These are phyloP conservation scores for Pterocles orientalis DNA, from an alignment of 2,113 vertebrate genomes.

Conservation along the genomic window DNA sequence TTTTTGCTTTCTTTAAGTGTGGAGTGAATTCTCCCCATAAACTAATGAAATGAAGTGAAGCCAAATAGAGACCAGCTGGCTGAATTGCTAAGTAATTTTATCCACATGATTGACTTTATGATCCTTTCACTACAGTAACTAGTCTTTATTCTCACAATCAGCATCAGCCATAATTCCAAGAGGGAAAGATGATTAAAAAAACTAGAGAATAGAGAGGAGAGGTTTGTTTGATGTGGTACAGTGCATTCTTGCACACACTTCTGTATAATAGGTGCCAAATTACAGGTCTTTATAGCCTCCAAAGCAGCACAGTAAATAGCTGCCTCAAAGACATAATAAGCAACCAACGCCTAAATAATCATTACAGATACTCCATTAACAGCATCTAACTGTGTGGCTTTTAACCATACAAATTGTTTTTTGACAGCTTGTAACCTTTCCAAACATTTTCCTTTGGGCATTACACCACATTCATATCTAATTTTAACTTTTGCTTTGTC, in stretches of 20 bases:
- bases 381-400: constrained; percentile 75
- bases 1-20: constrained; percentile 78
- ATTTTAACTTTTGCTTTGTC: constrained; percentile 74
- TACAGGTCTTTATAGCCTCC: constrained; percentile 80
- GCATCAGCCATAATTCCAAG: constrained; percentile 82
- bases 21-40: constrained; percentile 78
- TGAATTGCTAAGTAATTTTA: constrained; percentile 92
- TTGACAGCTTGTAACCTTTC: constrained; percentile 78
- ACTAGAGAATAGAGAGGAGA: constrained; percentile 75
- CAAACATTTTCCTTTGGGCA: constrained; percentile 75
- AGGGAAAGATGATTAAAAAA: constrained; percentile 84
- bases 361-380: constrained; percentile 77
- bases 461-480: constrained; percentile 71
- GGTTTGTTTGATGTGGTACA: constrained; percentile 75
- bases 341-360: constrained; percentile 82
- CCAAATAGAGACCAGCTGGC: constrained; percentile 89
- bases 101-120: constrained; percentile 97
- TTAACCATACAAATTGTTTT: constrained; percentile 78
- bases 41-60: constrained; percentile 82
- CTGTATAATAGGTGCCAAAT: constrained; percentile 87
- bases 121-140: constrained; percentile 89
- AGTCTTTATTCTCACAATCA: constrained; percentile 94
- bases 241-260: constrained; percentile 70
- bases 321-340: constrained; percentile 86
- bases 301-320: constrained; percentile 78